Evolutionary conservation across 2,797 vertebrate species (phyloP).

Genomic region (Melanotaenia pygmaea): DNA sequence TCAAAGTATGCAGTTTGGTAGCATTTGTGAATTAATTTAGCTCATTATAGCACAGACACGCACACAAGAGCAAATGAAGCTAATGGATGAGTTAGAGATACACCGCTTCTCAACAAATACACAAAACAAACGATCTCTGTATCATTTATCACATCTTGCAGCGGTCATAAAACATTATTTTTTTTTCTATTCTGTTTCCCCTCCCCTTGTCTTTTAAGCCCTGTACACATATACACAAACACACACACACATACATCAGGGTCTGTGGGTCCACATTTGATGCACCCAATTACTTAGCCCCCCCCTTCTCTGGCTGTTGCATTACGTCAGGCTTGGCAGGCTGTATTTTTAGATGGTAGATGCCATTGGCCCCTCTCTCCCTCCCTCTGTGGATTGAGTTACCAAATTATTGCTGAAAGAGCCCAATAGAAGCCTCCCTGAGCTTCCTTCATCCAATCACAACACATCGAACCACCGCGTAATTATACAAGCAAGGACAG

Average conservation of each 20-base stretch:
- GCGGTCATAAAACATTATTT: conserved; percentile 72
- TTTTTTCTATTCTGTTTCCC: conserved; percentile 52
- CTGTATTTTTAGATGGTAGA: conserved; percentile 83
- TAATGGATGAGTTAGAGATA: conserved; percentile 67
- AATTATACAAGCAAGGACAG: conserved; percentile 44
- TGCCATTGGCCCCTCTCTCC: conserved; percentile 69
- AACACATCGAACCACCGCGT: conserved; percentile 53
- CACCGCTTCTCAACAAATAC: conserved; percentile 29
- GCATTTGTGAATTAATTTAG: conserved; percentile 66
- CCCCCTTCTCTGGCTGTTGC: conserved; percentile 69
- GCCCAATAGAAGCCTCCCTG: conserved; percentile 61
- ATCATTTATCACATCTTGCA: conserved; percentile 69
- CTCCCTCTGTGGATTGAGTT: conserved; percentile 79
- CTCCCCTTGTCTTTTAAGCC: conserved; percentile 59
- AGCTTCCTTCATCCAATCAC: conserved; percentile 58
- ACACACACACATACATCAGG: conserved; percentile 38
- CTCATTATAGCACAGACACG: conserved; percentile 57
- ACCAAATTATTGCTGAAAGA: conserved; percentile 75
- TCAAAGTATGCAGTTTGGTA: conserved; percentile 45
- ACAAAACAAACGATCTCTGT: conserved; percentile 33
- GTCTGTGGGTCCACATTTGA: conserved; percentile 75
- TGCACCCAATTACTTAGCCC: conserved; percentile 84
- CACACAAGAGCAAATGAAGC: conserved; percentile 55
- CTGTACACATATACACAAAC: not conserved
- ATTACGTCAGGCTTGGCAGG: conserved; percentile 84